These are phyloP conservation scores for Actinia tenebrosa DNA, from an alignment of 64 coral and sea anemone genomes.

Conservation along the genomic window DNA sequence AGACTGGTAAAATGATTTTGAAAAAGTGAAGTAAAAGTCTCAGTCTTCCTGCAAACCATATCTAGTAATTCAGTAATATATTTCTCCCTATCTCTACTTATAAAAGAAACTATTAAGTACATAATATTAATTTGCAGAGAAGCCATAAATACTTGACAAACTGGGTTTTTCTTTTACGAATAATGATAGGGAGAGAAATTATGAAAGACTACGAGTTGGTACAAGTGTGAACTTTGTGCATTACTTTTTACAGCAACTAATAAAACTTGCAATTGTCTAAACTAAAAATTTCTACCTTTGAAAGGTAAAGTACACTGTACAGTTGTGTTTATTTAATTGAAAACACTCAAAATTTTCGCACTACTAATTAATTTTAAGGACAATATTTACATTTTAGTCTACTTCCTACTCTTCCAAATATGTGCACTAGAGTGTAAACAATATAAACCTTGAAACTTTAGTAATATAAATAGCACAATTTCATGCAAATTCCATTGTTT, in stretches of 20 bases:
- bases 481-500: too few species aligned
- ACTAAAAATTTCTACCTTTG: constrained; percentile 4
- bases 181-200: background rate
- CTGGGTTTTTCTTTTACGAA: background rate
- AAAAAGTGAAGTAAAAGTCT: constrained; percentile 16
- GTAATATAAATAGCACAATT: too few species aligned
- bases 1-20: constrained; percentile 5
- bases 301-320: constrained; percentile 11
- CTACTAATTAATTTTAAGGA: background rate
- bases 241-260: constrained; percentile 11
- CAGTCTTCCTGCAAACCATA: constrained; percentile 1
- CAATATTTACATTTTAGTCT: background rate
- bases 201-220: background rate
- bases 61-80: background rate
- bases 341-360: background rate
- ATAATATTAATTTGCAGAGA: constrained; percentile 3
- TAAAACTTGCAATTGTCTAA: background rate
- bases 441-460: too few species aligned
- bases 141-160: constrained; percentile 23
- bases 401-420: background rate
- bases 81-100: background rate
- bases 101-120: background rate
- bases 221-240: background rate
- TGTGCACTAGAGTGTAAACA: background rate
- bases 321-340: background rate